Evolutionary conservation across 2,888 invertebrate species (phyloP), one percentile per base, ranked within the genome.

Genomic region (Uropetala carovei): DNA sequence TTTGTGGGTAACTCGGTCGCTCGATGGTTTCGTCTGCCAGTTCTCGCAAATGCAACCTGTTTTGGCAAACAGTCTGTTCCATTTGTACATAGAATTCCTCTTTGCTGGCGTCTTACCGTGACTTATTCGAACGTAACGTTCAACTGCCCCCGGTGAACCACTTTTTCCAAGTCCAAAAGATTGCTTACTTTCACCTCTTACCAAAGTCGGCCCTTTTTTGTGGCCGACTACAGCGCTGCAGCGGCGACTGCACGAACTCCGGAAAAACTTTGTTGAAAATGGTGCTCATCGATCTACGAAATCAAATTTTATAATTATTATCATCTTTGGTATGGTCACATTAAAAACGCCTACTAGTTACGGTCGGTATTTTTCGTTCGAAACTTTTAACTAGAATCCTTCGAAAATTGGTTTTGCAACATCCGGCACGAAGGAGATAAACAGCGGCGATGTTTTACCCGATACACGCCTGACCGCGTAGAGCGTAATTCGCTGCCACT

Each of bases 1-100:
- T 75, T 75, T n/a, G 75, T n/a, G n/a, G 75, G 75, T 75, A 75
- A 75, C 75, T 75, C 75, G 75, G 75, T 75, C 75, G 75, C 10
- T 75, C 43, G 43, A 75, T 8, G 16, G 13, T 75, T 5, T 75
- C 43, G 43, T 43, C 43, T 43, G 43, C 43, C 43, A 43, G 43
- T 43, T n/a, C n/a, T 75, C 75, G 27, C 75, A 75, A 22, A 10
- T 27, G 75, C 75, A 27, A 27, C 75, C 75, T 27, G 75, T 75
- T 75, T 75, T n/a, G 75, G 75, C 22, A 75, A 75, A 22, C 75
- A 75, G n/a, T 75, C n/a, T 13, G 75, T 75, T n/a, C 75, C 75
- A 75, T n/a, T 75, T 75, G 75, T 27, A n/a, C 43, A 5, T 43
- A 43, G 43, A 43, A 75, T 75, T 27, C 75, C 22, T 22, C n/a